Base-by-base conservation (phyloP, 2,888 invertebrate species). In the Lymantria dispar region DNA sequence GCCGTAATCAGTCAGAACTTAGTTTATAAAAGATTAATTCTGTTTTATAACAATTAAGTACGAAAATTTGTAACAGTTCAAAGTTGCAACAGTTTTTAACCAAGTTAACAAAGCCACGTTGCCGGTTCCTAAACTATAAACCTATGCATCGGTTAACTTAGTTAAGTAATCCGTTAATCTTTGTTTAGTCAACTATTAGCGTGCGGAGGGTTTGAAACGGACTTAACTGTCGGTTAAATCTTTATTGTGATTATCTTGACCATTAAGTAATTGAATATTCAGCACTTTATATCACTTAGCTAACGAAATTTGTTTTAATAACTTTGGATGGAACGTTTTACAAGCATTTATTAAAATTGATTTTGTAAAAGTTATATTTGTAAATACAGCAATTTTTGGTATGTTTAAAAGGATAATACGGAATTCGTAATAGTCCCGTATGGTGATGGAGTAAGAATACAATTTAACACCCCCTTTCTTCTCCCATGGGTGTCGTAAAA, bases 121-220 rank as follows among this genome's bases (percentile, higher is more conserved):
- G 3, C 47, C 15, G 14, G 1, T 61, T 66, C 66, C 45, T 15
- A 29, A 51, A 50, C 62, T 64, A 66, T 29, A 62, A 58, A 14
- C 58, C 47, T 63, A 62, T 62, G 65, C 67, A 68, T 70, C 63
- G 64, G 54, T 63, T 63, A 65, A 68, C 71, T 62, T 62, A 72
- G 64, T 72, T 58, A 56, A 66, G 52, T 64, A 72, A 76, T 72
- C 70, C 67, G 63, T 63, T 78, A 74, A 79, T 73, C 74, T 72
- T 71, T 72, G 74, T 72, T 72, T 71, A 71, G 72, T 72, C 71
- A 76, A 64, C 70, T 72, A 70, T 72, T 72, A 74, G 62, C 70
- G 59, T 68, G 65, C 58, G 64, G 52, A n/a, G n/a, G 67, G 60
- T 64, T 60, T 60, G 42, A 40, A 36, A 38, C 30, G 33, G 50